phyloP scores from a whole-genome alignment of 2,888 invertebrate genomes.

The Carpatolechia fugitivella region DNA sequence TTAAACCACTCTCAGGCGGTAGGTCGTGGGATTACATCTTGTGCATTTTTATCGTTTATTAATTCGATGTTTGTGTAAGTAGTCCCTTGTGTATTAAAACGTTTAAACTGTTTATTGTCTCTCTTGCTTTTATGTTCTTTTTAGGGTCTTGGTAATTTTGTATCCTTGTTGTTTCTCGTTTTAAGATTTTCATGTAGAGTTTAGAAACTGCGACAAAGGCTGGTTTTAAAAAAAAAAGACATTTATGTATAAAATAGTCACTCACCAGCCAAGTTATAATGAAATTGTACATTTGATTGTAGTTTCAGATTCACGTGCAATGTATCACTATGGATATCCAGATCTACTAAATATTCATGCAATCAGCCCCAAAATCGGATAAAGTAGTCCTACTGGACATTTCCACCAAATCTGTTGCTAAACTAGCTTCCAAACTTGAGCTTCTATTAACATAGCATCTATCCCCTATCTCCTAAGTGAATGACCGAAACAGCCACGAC shows the following conservation, averaged over 20 bases:
- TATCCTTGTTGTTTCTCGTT: constrained; percentile 1
- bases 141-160: constrained; percentile 7
- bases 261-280: no score
- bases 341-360: constrained; percentile 5
- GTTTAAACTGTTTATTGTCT: constrained; percentile 32
- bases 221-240: not conserved
- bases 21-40: constrained; percentile 28
- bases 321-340: not conserved
- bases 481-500: constrained; percentile 12
- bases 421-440: not conserved
- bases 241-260: no score
- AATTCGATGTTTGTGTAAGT: constrained; percentile 26
- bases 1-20: constrained; percentile 11
- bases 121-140: constrained; percentile 16
- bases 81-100: constrained; percentile 29
- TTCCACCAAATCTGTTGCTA: not conserved
- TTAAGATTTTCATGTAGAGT: not conserved
- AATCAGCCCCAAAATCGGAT: not conserved
- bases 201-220: not conserved
- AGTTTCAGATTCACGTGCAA: not conserved
- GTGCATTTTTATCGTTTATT: constrained; percentile 37
- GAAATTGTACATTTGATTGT: no score
- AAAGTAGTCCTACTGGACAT: not conserved
- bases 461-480: constrained; percentile 5
- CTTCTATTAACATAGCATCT: not conserved